Evolutionary conservation across 2,888 invertebrate species (phyloP), one percentile per base, ranked within the genome.

Genomic region (Tetrapedia diversipes): DNA sequence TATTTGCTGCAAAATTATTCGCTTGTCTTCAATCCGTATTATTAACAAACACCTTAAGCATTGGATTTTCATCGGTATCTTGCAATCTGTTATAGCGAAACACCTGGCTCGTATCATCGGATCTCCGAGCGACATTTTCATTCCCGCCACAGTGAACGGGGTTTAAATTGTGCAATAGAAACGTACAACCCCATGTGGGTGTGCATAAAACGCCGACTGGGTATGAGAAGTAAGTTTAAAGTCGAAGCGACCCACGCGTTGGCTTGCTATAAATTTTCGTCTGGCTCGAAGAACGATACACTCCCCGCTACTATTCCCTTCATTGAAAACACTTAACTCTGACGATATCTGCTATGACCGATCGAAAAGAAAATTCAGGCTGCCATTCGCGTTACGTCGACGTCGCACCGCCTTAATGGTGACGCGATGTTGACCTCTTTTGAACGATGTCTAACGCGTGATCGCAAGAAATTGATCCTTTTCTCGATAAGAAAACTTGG

Each of bases 211-310:
- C n/a, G n/a, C n/a, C n/a, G n/a, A n/a, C n/a, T n/a, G n/a, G 37
- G 60, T 69, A 57, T 49, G 65, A 66, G 69, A 74, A 54, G 24
- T n/a, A 43, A 74, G 83, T 79, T 85, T 82, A 81, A 85, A 83
- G 83, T 83, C 63, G 65, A 72, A 67, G 60, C 87, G 77, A 83
- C 88, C 88, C 85, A 89, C 89, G 87, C 86, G 76, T 81, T 72
- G 80, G 61, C 82, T 81, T 67, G 80, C 84, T 83, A 87, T 88
- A 88, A 88, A 89, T 89, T 84, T 84, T 87, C 85, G 73, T 80
- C 73, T 19, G n/a, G n/a, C 45, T 22, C 19, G 27, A 14, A 19
- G 37, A 39, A 39, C 16, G 16, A n/a, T 10, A 41, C 4, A 7
- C 57, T n/a, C n/a, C 27, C 22, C 19, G 34, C 54, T 37, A 54